These are phyloP conservation scores for Pandemis cinnamomeana DNA, from an alignment of 2,888 invertebrate genomes.

Conservation along the genomic window DNA sequence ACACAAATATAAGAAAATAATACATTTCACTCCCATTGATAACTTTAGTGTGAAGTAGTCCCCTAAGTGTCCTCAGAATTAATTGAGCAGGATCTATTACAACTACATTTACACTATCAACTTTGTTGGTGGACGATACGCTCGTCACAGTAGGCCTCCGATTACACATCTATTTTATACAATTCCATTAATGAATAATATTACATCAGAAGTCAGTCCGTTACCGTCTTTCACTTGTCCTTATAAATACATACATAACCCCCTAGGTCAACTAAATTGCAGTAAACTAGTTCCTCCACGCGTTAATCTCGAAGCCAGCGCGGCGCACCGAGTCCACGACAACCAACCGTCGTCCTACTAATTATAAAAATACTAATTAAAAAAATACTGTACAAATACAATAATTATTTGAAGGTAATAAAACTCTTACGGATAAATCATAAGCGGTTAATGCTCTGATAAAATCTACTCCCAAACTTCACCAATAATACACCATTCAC, in stretches of 20 bases:
- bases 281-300: conserved; percentile 70
- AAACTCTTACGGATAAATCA: conserved; percentile 72
- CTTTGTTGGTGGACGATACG: conserved; percentile 77
- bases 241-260: conserved; percentile 74
- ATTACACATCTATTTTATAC: conserved; percentile 77
- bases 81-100: conserved; percentile 81
- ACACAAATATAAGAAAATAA: conserved; percentile 46
- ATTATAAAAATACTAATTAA: conserved; percentile 80
- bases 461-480: conserved; percentile 64
- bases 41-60: conserved; percentile 64
- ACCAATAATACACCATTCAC: conserved; percentile 80
- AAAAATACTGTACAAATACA: conserved; percentile 84
- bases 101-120: conserved; percentile 79
- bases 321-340: conserved; percentile 29
- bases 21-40: conserved; percentile 64
- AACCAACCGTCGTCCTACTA: conserved; percentile 57
- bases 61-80: conserved; percentile 75
- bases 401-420: conserved; percentile 80
- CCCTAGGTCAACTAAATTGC: conserved; percentile 77
- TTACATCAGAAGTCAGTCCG: conserved; percentile 81
- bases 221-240: conserved; percentile 73
- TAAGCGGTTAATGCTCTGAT: conserved; percentile 73
- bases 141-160: conserved; percentile 75
- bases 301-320: conserved; percentile 76
- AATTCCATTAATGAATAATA: conserved; percentile 77